A percentile compares a stretch with the other conserved stretches of the same genome.
phyloP scores from a whole-genome alignment of 2,888 invertebrate species.

The Aleiodes leptofemur region DNA sequence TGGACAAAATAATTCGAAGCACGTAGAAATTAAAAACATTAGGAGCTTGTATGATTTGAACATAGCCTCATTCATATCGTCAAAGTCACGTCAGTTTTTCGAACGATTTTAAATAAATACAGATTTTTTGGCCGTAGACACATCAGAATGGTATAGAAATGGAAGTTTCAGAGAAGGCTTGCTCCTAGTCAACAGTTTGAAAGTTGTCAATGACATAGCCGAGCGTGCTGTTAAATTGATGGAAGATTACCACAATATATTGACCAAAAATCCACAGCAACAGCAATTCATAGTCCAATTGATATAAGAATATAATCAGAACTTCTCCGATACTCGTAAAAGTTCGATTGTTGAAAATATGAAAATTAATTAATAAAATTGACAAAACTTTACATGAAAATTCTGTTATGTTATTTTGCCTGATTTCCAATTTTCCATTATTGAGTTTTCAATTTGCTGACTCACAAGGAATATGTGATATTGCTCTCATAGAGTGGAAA shows the following conservation, averaged over 20 bases:
- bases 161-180: conserved; percentile 27
- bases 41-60: conserved; percentile 32
- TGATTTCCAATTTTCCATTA: too few relatives aligned
- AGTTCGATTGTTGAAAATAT: conserved; percentile 28
- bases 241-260: conserved; percentile 38
- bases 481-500: too few relatives aligned
- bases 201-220: conserved; percentile 42
- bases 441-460: too few relatives aligned
- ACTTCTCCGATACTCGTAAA: conserved; percentile 24
- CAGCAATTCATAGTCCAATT: conserved; percentile 38
- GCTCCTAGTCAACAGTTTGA: conserved; percentile 24
- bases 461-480: too few relatives aligned
- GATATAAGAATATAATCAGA: conserved; percentile 25
- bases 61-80: background rate
- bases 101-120: conserved; percentile 33
- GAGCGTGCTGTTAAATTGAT: conserved; percentile 44
- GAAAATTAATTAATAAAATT: conserved; percentile 20
- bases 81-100: conserved; percentile 25
- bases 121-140: conserved; percentile 41
- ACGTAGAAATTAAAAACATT: conserved; percentile 28
- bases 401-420: too few relatives aligned
- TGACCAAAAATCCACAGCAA: conserved; percentile 43
- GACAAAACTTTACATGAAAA: too few relatives aligned
- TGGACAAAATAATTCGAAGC: background rate
- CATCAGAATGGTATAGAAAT: conserved; percentile 30